Percentiles rank a stretch among this genome's conserved stretches.
Evolutionary conservation across 2,888 invertebrate genomes (phyloP).

Genomic region (Platycheirus rosarum): DNA sequence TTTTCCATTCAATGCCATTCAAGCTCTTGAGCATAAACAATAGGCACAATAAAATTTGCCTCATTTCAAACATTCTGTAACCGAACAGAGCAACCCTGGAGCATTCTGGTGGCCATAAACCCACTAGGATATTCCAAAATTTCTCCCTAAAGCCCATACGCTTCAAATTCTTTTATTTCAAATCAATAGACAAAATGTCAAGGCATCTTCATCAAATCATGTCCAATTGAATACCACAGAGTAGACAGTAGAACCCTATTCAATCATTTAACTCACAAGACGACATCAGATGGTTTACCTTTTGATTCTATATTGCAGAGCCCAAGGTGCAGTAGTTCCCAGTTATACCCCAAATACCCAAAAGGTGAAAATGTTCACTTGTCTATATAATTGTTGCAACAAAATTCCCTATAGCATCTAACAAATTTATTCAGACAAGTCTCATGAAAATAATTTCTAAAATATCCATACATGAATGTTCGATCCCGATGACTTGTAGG

Average conservation of each 20-base stretch:
- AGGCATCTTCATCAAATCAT: background rate
- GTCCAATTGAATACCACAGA: background rate
- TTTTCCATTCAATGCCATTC: too few relatives aligned
- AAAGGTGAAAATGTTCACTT: background rate
- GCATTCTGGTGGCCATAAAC: too few relatives aligned
- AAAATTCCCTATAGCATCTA: background rate
- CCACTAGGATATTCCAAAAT: background rate
- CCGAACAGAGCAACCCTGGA: too few relatives aligned
- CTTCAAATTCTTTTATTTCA: background rate
- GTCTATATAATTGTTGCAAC: background rate
- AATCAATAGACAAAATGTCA: background rate
- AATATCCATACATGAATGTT: constrained; percentile 9
- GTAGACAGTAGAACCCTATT: background rate
- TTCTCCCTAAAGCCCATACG: background rate
- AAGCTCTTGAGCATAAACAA: too few relatives aligned
- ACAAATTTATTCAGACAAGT: background rate
- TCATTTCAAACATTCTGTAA: too few relatives aligned
- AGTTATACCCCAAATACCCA: background rate
- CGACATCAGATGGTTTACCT: background rate
- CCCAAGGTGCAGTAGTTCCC: too few relatives aligned
- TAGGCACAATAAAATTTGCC: too few relatives aligned
- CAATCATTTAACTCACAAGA: background rate
- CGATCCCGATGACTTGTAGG: constrained; percentile 10
- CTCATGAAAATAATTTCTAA: background rate
- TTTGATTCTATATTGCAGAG: too few relatives aligned